Evolutionary conservation across 2,888 invertebrate species (phyloP), one percentile per base, ranked within the genome.

Genomic region (Cordylochernes scorpioides): DNA sequence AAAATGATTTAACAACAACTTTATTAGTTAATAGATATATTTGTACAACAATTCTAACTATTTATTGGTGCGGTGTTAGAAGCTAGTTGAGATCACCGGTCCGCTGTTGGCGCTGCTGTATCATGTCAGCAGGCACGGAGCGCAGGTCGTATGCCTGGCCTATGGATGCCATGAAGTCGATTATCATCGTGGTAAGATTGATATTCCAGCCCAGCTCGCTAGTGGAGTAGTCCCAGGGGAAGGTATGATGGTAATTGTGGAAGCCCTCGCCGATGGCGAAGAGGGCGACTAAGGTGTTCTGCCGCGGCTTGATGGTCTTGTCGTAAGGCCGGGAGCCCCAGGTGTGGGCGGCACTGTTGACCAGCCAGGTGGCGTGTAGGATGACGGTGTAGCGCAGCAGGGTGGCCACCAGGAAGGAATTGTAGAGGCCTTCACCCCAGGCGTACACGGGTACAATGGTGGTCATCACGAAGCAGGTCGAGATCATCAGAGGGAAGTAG

Each of bases 321-420:
- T 88, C 86, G 48, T 84, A 88, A 1, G 88, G 86, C 47, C 68
- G 69, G 43, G 68, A 67, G n/a, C 86, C 86, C 65, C 72, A 84
- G 61, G 78, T 65, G 52, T 88, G 88, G 0, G 88, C 86, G 8
- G 75, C 71, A 49, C 80, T 82, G 53, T 88, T 88, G n/a, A 88
- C 84, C 45, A 72, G 67, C 63, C 74, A 91, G 2, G 88, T 88
- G 41, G 77, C 71, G 54, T 91, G 80, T 6, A 91, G 62, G 0
- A 73, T 74, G 39, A 69, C 59, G 30, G 69, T 69, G 55, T 84
- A 88, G 27, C 88, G 64, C 41, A 68, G 62, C 37, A 77, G 67
- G 2, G 63, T 61, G 46, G 72, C 70, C 6, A 84, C 63, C 60
- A 74, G 71, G 54, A 78, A 82, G 4, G 78, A 70, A 42, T 64